phyloP scores from a whole-genome alignment of 2,113 vertebrate species.

The Perccottus glenii region DNA sequence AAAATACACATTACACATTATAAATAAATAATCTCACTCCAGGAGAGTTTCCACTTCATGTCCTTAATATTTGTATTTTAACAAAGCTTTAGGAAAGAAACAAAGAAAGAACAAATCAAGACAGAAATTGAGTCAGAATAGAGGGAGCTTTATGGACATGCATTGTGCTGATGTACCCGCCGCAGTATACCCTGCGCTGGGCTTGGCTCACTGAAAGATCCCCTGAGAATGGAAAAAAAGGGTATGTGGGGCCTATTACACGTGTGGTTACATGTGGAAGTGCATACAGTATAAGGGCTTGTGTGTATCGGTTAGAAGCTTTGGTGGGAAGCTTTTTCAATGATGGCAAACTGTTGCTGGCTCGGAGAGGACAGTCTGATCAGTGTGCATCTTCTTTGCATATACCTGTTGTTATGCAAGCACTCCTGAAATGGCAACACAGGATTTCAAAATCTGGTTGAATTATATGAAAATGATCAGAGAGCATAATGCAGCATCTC shows the following conservation, averaged over 20 bases:
- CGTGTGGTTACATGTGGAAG: conserved; percentile 43
- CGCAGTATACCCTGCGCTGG: conserved; percentile 64
- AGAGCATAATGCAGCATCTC: conserved; percentile 12
- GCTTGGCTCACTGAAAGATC: conserved; percentile 74
- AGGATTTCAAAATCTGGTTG: neutral
- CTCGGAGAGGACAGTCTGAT: conserved; percentile 40
- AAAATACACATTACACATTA: conserved; percentile 67
- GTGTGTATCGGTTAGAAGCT: conserved; percentile 46
- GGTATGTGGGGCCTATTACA: conserved; percentile 38
- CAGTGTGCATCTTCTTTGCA: conserved; percentile 41
- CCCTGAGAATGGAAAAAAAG: conserved; percentile 78
- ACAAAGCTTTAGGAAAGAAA: conserved; percentile 68
- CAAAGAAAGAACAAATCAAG: conserved; percentile 21
- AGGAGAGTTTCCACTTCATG: conserved; percentile 63
- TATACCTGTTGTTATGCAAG: conserved; percentile 53
- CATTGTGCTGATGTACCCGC: conserved; percentile 76
- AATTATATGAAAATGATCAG: conserved; percentile 7
- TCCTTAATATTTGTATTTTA: conserved; percentile 43
- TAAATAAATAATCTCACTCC: conserved; percentile 79
- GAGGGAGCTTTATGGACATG: conserved; percentile 58
- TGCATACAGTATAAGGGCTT: conserved; percentile 47
- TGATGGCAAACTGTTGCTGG: conserved; percentile 38
- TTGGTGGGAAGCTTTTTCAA: conserved; percentile 46
- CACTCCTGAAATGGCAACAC: conserved; percentile 22
- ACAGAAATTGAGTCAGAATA: conserved; percentile 25